phyloP scores from a whole-genome alignment of 2,888 invertebrate genomes.

The Stratiomys singularior region DNA sequence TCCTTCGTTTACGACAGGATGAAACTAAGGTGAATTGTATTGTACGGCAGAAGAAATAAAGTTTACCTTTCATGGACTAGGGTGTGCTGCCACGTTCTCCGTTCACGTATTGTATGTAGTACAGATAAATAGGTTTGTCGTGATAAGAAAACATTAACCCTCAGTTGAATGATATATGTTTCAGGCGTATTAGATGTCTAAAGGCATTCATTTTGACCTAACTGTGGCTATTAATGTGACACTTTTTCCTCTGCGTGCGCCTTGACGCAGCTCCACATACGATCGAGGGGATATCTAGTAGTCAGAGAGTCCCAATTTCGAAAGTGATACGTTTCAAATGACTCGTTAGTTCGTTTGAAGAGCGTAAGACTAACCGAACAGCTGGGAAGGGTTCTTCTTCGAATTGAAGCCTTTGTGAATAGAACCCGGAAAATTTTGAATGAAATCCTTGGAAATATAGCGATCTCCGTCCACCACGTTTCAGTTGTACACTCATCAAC shows the following conservation, averaged over 20 bases:
- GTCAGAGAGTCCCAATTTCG: too few species aligned
- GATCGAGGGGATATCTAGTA: background rate
- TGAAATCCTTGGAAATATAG: too few species aligned
- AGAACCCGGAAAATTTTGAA: too few species aligned
- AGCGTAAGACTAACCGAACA: too few species aligned
- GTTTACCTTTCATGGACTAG: constrained; percentile 14
- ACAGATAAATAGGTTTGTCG: constrained; percentile 59
- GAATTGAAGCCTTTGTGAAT: too few species aligned
- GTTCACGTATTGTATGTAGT: constrained; percentile 26
- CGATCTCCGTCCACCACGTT: too few species aligned
- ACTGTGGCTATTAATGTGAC: constrained; percentile 40
- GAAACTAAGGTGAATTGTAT: constrained; percentile 27
- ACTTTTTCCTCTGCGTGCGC: constrained; percentile 19
- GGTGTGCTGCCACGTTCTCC: constrained; percentile 9
- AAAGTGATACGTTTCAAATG: too few species aligned
- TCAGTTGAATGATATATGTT: constrained; percentile 50
- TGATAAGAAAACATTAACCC: constrained; percentile 59
- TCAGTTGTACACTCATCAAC: background rate
- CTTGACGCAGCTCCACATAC: background rate
- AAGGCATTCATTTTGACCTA: constrained; percentile 49
- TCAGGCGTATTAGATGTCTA: constrained; percentile 49
- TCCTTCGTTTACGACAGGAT: background rate
- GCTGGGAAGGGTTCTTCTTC: too few species aligned
- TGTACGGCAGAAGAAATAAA: constrained; percentile 29
- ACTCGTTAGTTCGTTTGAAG: too few species aligned